Conservation (phyloP, 1,140 invertebrate genomes). For the Bombyx mori region ASM3026992v2 NC_085132.1:9592001-9592500, state of each 20-base stretch:
- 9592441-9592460: no score
- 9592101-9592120: slow-evolving; percentile 92
- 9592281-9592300: not conserved
- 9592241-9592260: slow-evolving; percentile 91
- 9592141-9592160: slow-evolving; percentile 92
- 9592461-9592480: no score
- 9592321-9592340: no score
- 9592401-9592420: no score
- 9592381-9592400: no score
- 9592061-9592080: not conserved
- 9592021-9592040: no score
- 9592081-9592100: slow-evolving; percentile 88
- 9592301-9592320: no score
- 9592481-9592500: no score
- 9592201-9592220: slow-evolving; percentile 91
- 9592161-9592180: slow-evolving; percentile 89
- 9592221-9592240: slow-evolving; percentile 88
- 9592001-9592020: not conserved
- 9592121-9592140: slow-evolving; percentile 95
- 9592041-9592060: not conserved
- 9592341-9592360: no score
- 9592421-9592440: no score
- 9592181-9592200: slow-evolving; percentile 92
- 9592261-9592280: slow-evolving; percentile 76
- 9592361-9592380: no score